Conservation (phyloP, 2,113 vertebrate species). For the Tympanuchus pallidicinctus region DNA sequence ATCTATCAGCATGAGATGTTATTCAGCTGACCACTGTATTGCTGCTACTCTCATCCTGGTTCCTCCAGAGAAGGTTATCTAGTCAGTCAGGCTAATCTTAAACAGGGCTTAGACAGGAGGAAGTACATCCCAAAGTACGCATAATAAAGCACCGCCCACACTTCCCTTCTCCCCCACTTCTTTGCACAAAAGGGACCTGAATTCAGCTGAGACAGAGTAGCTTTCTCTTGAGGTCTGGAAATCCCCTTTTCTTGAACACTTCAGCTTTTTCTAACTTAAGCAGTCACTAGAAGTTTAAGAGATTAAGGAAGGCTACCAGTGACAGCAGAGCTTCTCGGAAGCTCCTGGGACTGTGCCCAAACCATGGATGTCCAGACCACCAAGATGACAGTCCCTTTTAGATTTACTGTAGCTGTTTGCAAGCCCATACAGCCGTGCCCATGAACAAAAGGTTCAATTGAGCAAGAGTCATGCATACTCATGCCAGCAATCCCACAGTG, state of each 20-base stretch:
- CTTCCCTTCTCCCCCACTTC: neutral
- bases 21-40: neutral
- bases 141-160: neutral
- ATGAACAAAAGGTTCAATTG: slow-evolving; percentile 72
- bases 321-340: slow-evolving; percentile 51
- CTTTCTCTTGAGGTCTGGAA: neutral
- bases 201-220: neutral
- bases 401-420: slow-evolving; percentile 47
- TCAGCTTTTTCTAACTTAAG: slow-evolving; percentile 8
- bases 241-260: slow-evolving; percentile 17
- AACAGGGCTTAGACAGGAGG: neutral
- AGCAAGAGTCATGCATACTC: slow-evolving; percentile 52
- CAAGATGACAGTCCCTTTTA: slow-evolving; percentile 31
- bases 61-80: slow-evolving; percentile 3
- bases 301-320: slow-evolving; percentile 33
- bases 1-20: neutral
- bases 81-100: neutral
- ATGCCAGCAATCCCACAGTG: slow-evolving; percentile 60
- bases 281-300: neutral
- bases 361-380: slow-evolving; percentile 44
- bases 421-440: slow-evolving; percentile 46
- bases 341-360: slow-evolving; percentile 46
- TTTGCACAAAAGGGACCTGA: neutral
- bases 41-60: neutral
- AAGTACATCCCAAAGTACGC: neutral